Percentiles rank a stretch among this genome's conserved stretches.
Conservation (phyloP, 2,797 vertebrate species). For the Fistularia tabacaria region DNA sequence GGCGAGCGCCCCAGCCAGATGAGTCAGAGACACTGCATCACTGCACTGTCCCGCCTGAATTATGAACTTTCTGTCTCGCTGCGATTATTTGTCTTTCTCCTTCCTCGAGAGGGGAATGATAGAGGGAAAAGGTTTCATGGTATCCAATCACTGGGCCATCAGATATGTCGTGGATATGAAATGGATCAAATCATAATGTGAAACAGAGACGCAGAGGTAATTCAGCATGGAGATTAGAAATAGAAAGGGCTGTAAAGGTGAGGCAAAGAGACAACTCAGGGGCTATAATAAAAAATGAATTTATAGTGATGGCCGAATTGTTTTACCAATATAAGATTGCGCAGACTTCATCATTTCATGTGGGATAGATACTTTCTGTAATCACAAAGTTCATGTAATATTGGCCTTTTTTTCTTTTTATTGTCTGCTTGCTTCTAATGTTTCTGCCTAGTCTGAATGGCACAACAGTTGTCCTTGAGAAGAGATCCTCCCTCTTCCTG, state of each 20-base stretch:
- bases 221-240: slow-evolving; percentile 9
- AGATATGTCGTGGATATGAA: slow-evolving; percentile 13
- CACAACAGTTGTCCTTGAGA: no score
- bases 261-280: neutral
- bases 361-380: no score
- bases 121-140: slow-evolving; percentile 17
- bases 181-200: no score
- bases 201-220: no score
- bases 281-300: neutral
- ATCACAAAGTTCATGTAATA: no score
- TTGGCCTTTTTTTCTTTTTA: no score
- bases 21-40: slow-evolving; percentile 43
- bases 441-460: no score
- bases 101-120: neutral
- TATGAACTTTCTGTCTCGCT: slow-evolving; percentile 23
- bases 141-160: slow-evolving; percentile 30
- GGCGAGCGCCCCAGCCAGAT: slow-evolving; percentile 24
- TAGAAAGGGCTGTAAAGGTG: slow-evolving; percentile 8
- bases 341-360: no score
- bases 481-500: no score
- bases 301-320: no score
- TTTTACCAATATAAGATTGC: no score
- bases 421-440: no score
- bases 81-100: neutral
- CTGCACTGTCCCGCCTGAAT: slow-evolving; percentile 1